Conservation (phyloP, 2,888 invertebrate species). For the Tachystola acroxantha region DNA sequence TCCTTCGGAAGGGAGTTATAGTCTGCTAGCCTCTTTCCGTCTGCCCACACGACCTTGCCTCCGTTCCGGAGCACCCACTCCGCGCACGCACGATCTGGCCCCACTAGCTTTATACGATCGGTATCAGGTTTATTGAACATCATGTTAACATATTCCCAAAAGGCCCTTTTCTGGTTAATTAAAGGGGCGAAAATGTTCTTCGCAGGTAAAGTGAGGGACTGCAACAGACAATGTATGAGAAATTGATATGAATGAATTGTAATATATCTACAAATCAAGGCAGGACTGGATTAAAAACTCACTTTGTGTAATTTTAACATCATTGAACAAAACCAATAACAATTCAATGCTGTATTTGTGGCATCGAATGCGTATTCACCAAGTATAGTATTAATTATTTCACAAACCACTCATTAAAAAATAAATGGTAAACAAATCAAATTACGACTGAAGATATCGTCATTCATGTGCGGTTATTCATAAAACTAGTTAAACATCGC, state of each 20-base stretch:
- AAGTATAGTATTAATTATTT: too few species aligned
- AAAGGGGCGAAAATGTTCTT: conserved; percentile 20
- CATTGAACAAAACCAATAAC: too few species aligned
- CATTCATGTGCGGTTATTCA: too few species aligned
- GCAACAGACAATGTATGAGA: background rate
- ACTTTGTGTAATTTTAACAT: conserved; percentile 5
- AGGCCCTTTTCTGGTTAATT: conserved; percentile 40
- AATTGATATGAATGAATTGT: conserved; percentile 37
- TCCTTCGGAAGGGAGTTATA: conserved; percentile 85
- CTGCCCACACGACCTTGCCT: conserved; percentile 86
- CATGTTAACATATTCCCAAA: conserved; percentile 78
- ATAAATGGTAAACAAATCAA: too few species aligned
- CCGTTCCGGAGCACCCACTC: conserved; percentile 97
- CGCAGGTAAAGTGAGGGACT: background rate
- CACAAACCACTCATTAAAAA: too few species aligned
- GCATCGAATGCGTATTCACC: too few species aligned
- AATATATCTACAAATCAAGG: conserved; percentile 33
- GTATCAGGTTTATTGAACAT: conserved; percentile 84
- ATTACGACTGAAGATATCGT: too few species aligned
- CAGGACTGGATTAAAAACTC: too few species aligned
- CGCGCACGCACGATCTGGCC: conserved; percentile 94
- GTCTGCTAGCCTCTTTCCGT: conserved; percentile 76
- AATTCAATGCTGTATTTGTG: too few species aligned
- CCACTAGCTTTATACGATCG: conserved; percentile 83
- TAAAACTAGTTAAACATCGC: too few species aligned